Base-by-base conservation (phyloP, 2,113 vertebrate genomes). In the Trochalopteron elliotii region DNA sequence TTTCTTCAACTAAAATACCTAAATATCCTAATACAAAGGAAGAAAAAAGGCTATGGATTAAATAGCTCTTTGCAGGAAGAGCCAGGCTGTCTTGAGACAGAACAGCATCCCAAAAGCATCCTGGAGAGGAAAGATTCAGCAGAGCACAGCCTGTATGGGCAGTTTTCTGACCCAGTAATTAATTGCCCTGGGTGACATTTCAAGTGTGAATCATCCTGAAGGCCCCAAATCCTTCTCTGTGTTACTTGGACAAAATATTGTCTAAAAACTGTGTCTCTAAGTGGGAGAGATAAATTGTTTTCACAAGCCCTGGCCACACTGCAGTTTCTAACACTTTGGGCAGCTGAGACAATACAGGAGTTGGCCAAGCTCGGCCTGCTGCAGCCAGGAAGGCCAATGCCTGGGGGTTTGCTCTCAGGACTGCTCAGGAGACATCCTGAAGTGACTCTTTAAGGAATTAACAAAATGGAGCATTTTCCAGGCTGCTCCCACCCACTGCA, bases 81-180 rank as follows among this genome's bases (percentile, higher is more conserved):
- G 35, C 47, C 21, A 47, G 57, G 56, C 33, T 72, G 2, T 27
- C 20, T 1, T 15, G 22, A 87, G 61, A 14, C 1, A 71, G 61
- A 64, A 30, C 13, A 63, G 35, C 30, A 65, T 33, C 9, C 53
- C 12, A 40, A 40, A 56, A 47, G 15, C 20, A 37, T 18, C 30
- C 47, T 14, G 5, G 70, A 79, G 39, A 56, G 3, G 3, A 52
- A 59, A 28, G 33, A 23, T 37, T 69, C 20, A 59, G 20, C 56
- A 82, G 49, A 45, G 15, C 39, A 13, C 4, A 50, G 33, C 4
- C 40, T 5, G 0, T 14, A 39, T 5, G 0, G 4, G n/a, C 49
- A 45, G 39, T 7, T 37, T 76, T 76, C 55, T 44, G 27, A 80
- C 31, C 30, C 4, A 50, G n/a, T 42, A 23, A 56, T 33, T 55